Conservation (phyloP, 1,140 invertebrate species). For the Pseudoatta argentina region DNA sequence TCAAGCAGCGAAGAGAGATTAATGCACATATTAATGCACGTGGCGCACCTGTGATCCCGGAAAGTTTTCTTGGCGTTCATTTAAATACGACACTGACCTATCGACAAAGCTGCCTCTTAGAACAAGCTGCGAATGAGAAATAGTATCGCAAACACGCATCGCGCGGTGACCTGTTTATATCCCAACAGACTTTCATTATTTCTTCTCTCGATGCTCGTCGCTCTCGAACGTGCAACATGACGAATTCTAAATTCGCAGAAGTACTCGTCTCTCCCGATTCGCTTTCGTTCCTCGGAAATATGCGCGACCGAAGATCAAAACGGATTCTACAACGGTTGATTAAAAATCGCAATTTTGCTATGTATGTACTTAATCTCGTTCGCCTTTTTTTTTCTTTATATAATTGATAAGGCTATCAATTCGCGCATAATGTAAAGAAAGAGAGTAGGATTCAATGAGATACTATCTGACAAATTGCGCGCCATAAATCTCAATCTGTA, state of each 20-base stretch:
- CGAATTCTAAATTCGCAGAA: slow-evolving; percentile 44
- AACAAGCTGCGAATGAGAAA: slow-evolving; percentile 63
- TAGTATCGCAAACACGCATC: slow-evolving; percentile 50
- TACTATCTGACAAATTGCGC: neutral
- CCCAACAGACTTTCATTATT: slow-evolving; percentile 32
- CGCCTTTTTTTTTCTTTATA: neutral
- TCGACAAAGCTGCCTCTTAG: slow-evolving; percentile 47
- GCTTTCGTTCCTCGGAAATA: neutral
- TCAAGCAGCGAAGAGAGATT: slow-evolving; percentile 11
- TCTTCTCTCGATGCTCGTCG: slow-evolving; percentile 10
- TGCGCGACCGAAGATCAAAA: neutral
- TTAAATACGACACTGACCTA: slow-evolving; percentile 73
- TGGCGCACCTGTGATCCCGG: slow-evolving; percentile 54
- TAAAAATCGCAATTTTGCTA: neutral
- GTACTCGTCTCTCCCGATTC: neutral
- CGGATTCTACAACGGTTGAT: neutral
- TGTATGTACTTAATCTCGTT: neutral
- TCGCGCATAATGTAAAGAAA: neutral
- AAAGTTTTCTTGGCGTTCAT: slow-evolving; percentile 66
- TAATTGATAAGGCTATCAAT: slow-evolving; percentile 1
- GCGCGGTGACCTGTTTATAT: slow-evolving; percentile 49
- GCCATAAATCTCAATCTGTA: slow-evolving; percentile 50
- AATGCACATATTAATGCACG: neutral
- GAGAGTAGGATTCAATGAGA: neutral
- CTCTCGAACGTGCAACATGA: neutral